Conservation (phyloP, 1,140 invertebrate genomes). For the Latrodectus geometricus region DNA sequence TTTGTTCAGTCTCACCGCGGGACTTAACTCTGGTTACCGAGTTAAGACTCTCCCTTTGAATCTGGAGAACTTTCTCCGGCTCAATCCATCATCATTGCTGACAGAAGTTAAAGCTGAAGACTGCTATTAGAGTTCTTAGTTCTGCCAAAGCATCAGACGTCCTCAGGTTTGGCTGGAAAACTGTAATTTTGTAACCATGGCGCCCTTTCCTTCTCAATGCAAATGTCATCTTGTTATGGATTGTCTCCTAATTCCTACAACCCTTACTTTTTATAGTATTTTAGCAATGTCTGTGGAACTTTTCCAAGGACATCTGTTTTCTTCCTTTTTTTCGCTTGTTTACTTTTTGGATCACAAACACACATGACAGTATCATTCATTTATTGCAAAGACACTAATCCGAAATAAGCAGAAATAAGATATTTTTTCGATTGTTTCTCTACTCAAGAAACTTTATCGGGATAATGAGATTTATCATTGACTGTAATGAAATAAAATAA, state of each 20-base stretch:
- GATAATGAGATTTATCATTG: too few relatives aligned
- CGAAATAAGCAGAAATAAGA: too few relatives aligned
- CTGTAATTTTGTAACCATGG: conserved; percentile 52
- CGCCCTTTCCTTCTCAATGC: conserved; percentile 35
- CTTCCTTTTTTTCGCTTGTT: neutral
- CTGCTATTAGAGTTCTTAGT: conserved; percentile 58
- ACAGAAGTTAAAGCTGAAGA: conserved; percentile 57
- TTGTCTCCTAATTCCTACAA: conserved; percentile 35
- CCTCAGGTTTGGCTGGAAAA: conserved; percentile 34
- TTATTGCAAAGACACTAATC: too few relatives aligned
- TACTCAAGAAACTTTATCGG: too few relatives aligned
- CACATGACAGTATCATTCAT: too few relatives aligned
- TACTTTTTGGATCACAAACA: too few relatives aligned
- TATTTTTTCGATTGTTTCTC: too few relatives aligned
- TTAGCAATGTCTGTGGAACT: neutral
- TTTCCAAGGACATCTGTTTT: neutral
- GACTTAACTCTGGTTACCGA: conserved; percentile 43
- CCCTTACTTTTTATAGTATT: neutral
- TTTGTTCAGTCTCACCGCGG: neutral
- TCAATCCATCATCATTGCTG: conserved; percentile 60
- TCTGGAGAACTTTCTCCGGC: conserved; percentile 14
- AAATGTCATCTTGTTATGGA: conserved; percentile 52
- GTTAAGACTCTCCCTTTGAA: conserved; percentile 24
- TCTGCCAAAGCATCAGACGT: conserved; percentile 46
- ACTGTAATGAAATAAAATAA: too few relatives aligned